These are phyloP conservation scores for Oasisia sp. DNA, from an alignment of 2,888 invertebrate species.

Conservation along the genomic window DNA sequence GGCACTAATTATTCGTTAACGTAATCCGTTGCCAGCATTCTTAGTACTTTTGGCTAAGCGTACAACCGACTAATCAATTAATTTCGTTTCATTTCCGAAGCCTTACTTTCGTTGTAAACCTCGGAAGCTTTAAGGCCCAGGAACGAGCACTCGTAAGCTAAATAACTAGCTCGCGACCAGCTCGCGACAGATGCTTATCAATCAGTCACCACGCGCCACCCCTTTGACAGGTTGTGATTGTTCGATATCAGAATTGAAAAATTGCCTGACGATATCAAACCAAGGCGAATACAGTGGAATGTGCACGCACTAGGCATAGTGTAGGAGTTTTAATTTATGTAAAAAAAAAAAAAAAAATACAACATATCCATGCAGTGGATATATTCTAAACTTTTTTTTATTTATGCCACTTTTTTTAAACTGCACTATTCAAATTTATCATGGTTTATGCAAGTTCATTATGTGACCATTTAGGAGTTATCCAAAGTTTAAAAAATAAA, in stretches of 20 bases:
- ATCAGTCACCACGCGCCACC: conserved; percentile 6
- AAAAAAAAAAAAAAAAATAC: too few species aligned
- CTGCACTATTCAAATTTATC: too few species aligned
- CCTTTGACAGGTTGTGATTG: background rate
- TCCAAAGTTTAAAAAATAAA: too few species aligned
- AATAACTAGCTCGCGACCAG: background rate
- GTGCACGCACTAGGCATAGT: too few species aligned
- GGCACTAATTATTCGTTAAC: background rate
- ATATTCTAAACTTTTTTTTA: too few species aligned
- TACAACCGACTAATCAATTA: background rate
- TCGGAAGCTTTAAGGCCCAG: background rate
- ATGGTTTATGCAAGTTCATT: background rate
- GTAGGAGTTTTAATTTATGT: background rate
- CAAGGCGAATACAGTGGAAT: background rate
- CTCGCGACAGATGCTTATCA: conserved; percentile 13
- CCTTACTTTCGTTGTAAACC: background rate
- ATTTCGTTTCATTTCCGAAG: background rate
- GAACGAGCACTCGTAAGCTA: background rate
- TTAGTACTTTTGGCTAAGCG: background rate
- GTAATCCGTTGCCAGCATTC: background rate
- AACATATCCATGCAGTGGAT: too few species aligned
- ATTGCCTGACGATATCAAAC: background rate
- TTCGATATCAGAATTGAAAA: too few species aligned
- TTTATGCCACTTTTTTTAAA: too few species aligned
- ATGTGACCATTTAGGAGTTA: too few species aligned